Evolutionary conservation across 1,140 invertebrate genomes (phyloP).

Genomic region (Brachionus sp.): DNA sequence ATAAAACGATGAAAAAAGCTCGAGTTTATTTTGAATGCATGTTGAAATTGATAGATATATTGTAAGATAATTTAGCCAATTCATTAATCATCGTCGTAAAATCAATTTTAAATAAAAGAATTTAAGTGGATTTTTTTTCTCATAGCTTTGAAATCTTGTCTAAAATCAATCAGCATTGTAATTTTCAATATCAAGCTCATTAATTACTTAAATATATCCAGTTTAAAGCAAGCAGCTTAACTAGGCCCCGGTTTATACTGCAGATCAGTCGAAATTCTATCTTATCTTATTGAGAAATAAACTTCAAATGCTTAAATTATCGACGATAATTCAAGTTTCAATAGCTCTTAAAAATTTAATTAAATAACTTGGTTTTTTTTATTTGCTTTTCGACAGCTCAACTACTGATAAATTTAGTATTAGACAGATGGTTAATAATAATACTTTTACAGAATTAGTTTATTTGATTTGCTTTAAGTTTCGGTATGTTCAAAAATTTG

Average conservation of each 20-base stretch:
- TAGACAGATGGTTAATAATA: background rate
- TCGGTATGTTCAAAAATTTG: background rate
- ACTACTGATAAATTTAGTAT: background rate
- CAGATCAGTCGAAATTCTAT: constrained; percentile 1
- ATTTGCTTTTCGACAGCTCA: background rate
- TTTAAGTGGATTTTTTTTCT: constrained; percentile 4
- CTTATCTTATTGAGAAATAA: background rate
- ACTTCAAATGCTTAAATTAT: constrained; percentile 2
- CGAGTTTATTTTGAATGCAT: background rate
- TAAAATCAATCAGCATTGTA: constrained; percentile 16
- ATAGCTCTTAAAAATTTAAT: constrained; percentile 11
- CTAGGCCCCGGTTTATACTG: background rate
- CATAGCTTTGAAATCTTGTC: background rate
- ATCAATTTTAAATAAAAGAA: constrained; percentile 21
- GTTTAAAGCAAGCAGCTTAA: background rate
- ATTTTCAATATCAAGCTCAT: constrained; percentile 5
- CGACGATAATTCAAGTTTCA: constrained; percentile 1
- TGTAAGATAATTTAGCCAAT: constrained; percentile 1
- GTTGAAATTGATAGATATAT: constrained; percentile 27
- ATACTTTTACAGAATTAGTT: background rate
- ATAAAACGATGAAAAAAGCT: background rate
- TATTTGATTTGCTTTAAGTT: background rate
- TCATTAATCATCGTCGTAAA: constrained; percentile 28
- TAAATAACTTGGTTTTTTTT: background rate
- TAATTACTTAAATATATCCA: constrained; percentile 3